These are phyloP conservation scores for Pogonocichla stellata DNA, from an alignment of 2,113 vertebrate species.

Conservation along the genomic window DNA sequence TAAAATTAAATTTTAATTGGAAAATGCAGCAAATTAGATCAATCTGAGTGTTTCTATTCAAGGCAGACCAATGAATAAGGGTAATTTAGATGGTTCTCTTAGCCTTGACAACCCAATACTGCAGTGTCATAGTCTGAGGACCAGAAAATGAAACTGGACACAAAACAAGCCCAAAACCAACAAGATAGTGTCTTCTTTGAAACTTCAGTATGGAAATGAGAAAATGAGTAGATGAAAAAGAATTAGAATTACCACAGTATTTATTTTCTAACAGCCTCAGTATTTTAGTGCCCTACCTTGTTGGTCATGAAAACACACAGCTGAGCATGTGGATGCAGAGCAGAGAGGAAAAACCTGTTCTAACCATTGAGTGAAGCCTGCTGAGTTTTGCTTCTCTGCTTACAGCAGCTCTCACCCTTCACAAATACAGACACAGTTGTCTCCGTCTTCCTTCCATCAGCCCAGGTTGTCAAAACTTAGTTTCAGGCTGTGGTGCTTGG, in stretches of 20 bases:
- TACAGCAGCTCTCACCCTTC: not conserved
- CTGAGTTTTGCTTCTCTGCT: not conserved
- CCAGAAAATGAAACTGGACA: not conserved
- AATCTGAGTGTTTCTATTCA: not conserved
- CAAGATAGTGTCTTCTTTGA: not conserved
- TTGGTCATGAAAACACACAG: not conserved
- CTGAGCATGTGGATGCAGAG: not conserved
- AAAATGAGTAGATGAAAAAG: not conserved
- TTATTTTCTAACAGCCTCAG: not conserved
- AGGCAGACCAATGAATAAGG: not conserved
- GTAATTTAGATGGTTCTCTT: not conserved
- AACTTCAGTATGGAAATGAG: not conserved
- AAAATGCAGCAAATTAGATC: not conserved
- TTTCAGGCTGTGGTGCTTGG: not conserved
- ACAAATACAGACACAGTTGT: not conserved
- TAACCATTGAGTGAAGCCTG: not conserved
- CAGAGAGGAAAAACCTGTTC: not conserved
- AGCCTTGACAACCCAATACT: not conserved
- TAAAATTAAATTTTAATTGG: slow-evolving; percentile 32
- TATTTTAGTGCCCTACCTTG: not conserved
- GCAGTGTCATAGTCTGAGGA: rapidly evolving
- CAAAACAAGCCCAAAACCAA: not conserved
- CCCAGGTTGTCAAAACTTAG: slow-evolving; percentile 30
- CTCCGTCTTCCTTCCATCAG: not conserved
- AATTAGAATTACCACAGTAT: not conserved